A percentile compares a stretch with the other conserved stretches of the same genome.
Conservation (phyloP, 2,113 vertebrate genomes). For the Salvator merianae region DNA sequence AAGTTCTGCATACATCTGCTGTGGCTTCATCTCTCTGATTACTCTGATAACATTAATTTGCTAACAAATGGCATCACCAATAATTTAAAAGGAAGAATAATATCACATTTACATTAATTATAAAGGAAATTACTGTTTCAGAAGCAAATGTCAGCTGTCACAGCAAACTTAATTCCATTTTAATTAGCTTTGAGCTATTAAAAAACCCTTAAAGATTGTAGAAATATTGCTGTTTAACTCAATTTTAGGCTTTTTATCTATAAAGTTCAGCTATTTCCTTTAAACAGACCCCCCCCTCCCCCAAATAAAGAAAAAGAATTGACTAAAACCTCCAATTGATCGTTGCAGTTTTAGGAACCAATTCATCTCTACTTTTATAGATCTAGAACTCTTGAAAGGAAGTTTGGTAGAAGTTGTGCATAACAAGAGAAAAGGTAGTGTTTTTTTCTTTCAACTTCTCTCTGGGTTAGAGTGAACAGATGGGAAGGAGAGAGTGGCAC, state of each 20-base stretch:
- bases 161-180: constrained; percentile 22
- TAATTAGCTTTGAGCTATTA: constrained; percentile 24
- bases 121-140: constrained; percentile 25
- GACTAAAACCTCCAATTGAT: constrained; percentile 12
- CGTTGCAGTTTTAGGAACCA: constrained; percentile 3
- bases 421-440: neutral
- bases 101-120: constrained; percentile 22
- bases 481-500: too few relatives aligned
- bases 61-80: constrained; percentile 11
- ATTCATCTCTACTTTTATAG: constrained; percentile 23
- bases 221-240: neutral
- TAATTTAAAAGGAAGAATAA: constrained; percentile 30
- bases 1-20: constrained; percentile 6
- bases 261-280: constrained; percentile 2
- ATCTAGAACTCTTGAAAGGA: neutral
- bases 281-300: neutral
- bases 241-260: constrained; percentile 6
- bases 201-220: constrained; percentile 12
- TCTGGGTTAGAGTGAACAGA: too few relatives aligned
- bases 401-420: neutral
- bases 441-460: too few relatives aligned
- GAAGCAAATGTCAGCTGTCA: constrained; percentile 4
- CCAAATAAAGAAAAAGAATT: neutral
- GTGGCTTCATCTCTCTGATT: constrained; percentile 10
- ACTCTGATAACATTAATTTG: constrained; percentile 23